These are phyloP conservation scores for Carassius gibelio DNA, from an alignment of 2,113 vertebrate species.

Conservation along the genomic window DNA sequence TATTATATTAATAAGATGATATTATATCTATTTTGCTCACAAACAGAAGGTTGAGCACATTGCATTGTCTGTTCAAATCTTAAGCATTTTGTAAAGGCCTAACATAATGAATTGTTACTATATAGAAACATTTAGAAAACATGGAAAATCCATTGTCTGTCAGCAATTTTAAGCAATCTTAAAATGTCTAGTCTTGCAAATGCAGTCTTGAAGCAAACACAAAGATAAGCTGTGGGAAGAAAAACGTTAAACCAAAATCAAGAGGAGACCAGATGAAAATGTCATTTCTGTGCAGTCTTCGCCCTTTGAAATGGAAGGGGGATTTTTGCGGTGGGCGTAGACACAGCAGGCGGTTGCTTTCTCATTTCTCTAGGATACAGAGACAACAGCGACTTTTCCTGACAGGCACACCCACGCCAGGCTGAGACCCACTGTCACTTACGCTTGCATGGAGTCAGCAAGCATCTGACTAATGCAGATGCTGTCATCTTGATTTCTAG, in stretches of 20 bases:
- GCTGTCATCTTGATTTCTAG: constrained; percentile 34
- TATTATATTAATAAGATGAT: no score
- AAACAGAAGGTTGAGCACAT: not conserved
- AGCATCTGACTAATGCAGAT: constrained; percentile 53
- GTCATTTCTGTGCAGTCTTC: constrained; percentile 58
- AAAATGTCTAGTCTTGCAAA: constrained; percentile 3
- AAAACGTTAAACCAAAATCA: constrained; percentile 55
- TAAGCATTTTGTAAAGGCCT: not conserved
- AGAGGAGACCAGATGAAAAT: constrained; percentile 59
- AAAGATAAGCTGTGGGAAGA: constrained; percentile 44
- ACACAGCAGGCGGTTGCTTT: constrained; percentile 61
- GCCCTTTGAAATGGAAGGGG: constrained; percentile 64
- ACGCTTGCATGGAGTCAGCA: constrained; percentile 45
- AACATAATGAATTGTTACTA: not conserved
- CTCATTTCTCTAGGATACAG: constrained; percentile 64
- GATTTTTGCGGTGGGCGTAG: constrained; percentile 64
- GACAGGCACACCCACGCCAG: constrained; percentile 64
- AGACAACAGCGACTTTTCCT: constrained; percentile 61
- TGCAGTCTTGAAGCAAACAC: not conserved
- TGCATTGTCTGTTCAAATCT: not conserved
- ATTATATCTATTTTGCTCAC: not conserved
- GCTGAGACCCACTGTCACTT: constrained; percentile 59
- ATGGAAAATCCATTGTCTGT: not conserved
- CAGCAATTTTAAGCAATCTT: not conserved
- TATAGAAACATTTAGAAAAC: not conserved